Conservation (phyloP, 1,140 invertebrate genomes). For the Halyomorpha halys region DNA sequence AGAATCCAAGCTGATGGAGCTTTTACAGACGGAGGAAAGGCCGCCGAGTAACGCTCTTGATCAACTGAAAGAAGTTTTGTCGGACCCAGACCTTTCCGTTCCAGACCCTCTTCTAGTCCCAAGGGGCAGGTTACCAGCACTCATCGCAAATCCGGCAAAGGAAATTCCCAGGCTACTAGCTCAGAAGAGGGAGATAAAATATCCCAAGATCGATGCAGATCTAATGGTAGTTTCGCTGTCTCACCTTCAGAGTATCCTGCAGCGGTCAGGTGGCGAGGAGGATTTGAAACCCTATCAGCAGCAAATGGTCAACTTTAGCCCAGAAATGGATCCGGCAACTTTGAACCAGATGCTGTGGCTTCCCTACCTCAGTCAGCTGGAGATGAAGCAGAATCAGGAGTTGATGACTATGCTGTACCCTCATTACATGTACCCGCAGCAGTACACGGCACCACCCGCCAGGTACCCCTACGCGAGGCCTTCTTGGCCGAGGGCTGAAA, state of each 20-base stretch:
- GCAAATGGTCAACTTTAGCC: constrained; percentile 27
- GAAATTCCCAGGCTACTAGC: constrained; percentile 64
- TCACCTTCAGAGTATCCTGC: constrained; percentile 60
- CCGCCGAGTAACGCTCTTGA: constrained; percentile 47
- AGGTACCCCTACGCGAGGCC: constrained; percentile 12
- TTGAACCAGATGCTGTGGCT: constrained; percentile 60
- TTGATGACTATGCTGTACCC: constrained; percentile 32
- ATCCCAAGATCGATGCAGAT: constrained; percentile 63
- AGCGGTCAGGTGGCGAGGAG: constrained; percentile 32
- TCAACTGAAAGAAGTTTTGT: constrained; percentile 59
- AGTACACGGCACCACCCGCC: constrained; percentile 7
- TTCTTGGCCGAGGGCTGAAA: constrained; percentile 15
- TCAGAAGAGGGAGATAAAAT: constrained; percentile 55
- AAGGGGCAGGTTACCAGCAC: constrained; percentile 54
- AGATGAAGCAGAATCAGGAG: constrained; percentile 35
- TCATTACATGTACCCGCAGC: constrained; percentile 19
- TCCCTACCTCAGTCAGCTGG: constrained; percentile 53
- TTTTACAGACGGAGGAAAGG: constrained; percentile 41
- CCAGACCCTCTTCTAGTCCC: constrained; percentile 71
- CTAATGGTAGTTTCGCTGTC: constrained; percentile 63
- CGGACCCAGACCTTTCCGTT: constrained; percentile 54
- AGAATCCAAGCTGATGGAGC: constrained; percentile 34
- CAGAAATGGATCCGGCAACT: constrained; percentile 45
- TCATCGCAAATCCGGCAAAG: constrained; percentile 57
- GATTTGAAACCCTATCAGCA: constrained; percentile 29